Base-by-base conservation (phyloP, 2,888 invertebrate species). In the Chymomyza caudatula region DNA sequence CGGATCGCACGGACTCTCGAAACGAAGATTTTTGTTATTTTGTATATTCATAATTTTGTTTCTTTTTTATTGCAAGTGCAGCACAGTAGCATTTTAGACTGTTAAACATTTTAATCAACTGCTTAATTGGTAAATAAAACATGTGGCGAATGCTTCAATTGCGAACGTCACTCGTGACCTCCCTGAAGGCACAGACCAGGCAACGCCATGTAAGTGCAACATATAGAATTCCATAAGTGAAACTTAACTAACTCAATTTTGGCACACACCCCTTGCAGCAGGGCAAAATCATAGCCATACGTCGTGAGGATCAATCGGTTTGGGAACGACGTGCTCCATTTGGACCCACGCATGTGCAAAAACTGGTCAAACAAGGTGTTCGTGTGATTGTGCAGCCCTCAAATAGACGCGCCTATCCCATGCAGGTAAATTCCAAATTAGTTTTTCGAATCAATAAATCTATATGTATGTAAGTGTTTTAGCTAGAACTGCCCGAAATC, bases 381-480 rank as follows among this genome's bases (percentile, higher is more conserved):
- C 96, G 96, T 90, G 98, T 99, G 56, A 95, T 99, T 56, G 98
- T 99, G 0, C 99, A 99, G 88, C 99, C 99, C 0, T 98, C 98
- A 64, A 99, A 99, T 90, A 92, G 99, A 71, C 92, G 99, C 56
- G 98, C 99, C 0, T 99, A 98, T 91, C 98, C 99, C 1, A 98
- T 98, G 94, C 97, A 98, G 93, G 96, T 93, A 69, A 82, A 83
- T 73, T 22, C 0, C 5, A 43, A 53, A 37, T 43, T 29, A 42
- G 0, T 0, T 1, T 23, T 20, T 22, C n/a, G n/a, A 23, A 53
- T 15, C 47, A 47, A 47, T 47, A 47, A 19, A 15, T 47, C 2
- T 3, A 17, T 47, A 47, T 6, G 5, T 47, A n/a, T 17, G 43
- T n/a, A n/a, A n/a, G 47, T 8, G 47, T n/a, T 47, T 15, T 1